A percentile compares a stretch with the other conserved stretches of the same genome.
phyloP scores from a whole-genome alignment of 2,888 invertebrate genomes.

The Pediacus dermestoides region DNA sequence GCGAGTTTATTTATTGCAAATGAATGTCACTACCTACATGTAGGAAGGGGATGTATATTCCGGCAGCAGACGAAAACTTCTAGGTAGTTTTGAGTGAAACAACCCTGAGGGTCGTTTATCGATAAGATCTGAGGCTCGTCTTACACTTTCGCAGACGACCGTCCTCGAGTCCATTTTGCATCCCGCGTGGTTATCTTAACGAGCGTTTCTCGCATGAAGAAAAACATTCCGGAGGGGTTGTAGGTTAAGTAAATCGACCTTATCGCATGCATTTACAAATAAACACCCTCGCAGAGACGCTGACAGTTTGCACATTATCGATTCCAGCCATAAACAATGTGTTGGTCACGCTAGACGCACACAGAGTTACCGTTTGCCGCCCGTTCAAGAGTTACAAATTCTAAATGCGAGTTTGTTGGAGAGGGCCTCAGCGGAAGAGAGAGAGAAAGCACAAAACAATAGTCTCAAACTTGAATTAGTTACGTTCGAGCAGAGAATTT shows the following conservation, averaged over 20 bases:
- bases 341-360: constrained; percentile 6
- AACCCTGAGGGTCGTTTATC: constrained; percentile 12
- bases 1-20: no score
- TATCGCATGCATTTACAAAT: constrained; percentile 35
- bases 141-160: constrained; percentile 23
- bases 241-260: constrained; percentile 30
- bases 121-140: constrained; percentile 20
- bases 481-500: constrained; percentile 51
- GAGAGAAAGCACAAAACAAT: constrained; percentile 42
- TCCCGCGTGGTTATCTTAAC: constrained; percentile 33
- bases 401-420: constrained; percentile 3
- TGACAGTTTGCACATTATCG: constrained; percentile 12
- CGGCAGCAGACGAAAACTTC: no score
- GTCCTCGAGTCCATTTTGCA: constrained; percentile 32
- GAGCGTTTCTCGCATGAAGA: constrained; percentile 24
- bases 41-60: no score
- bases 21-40: no score
- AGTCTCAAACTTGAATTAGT: constrained; percentile 52
- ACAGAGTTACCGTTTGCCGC: constrained; percentile 2
- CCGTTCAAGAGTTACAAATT: background rate
- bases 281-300: constrained; percentile 25
- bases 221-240: constrained; percentile 28
- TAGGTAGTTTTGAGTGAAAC: constrained; percentile 10
- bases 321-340: background rate
- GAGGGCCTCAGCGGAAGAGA: no score